Percentiles rank a stretch among this genome's conserved stretches.
phyloP scores from a whole-genome alignment of 30 jellyfish, hydroid and myxozoan genomes.

The Hydra vulgaris region DNA sequence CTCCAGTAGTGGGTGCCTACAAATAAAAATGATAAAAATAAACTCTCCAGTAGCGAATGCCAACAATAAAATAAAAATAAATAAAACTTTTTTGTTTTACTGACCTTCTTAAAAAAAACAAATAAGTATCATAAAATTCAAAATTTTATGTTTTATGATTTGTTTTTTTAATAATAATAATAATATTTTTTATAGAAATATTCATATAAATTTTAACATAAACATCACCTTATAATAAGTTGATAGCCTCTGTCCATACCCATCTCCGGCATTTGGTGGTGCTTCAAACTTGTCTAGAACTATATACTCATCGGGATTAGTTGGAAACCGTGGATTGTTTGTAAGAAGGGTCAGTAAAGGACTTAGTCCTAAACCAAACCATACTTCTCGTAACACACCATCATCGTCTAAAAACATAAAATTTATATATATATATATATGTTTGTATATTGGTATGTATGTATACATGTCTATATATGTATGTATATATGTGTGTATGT shows the following conservation, averaged over 20 bases:
- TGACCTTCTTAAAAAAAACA: no score
- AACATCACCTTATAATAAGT: conserved; percentile 84
- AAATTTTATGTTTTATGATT: no score
- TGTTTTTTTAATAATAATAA: no score
- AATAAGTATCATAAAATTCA: no score
- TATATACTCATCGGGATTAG: conserved; percentile 84
- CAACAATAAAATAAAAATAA: no score
- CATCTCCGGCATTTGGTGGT: conserved; percentile 99
- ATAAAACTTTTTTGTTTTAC: no score
- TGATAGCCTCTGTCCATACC: conserved; percentile 89
- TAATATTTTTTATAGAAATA: no score
- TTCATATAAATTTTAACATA: no score
- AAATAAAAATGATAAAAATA: not conserved
- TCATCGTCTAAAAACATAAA: conserved; percentile 53
- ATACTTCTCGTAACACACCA: conserved; percentile 91
- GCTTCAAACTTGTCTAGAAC: conserved; percentile 93
- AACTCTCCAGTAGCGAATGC: no score
- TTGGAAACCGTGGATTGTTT: conserved; percentile 81
- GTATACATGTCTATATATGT: no score
- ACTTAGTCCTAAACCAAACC: conserved; percentile 87
- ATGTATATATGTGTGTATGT: not conserved
- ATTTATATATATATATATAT: no score
- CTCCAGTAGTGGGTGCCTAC: conserved; percentile 88
- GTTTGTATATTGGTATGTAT: no score
- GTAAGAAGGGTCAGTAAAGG: conserved; percentile 58